A percentile compares a stretch with the other conserved stretches of the same genome.
phyloP scores from a whole-genome alignment of 2,797 vertebrate genomes.

The Parauchenoglanis punctatus region DNA sequence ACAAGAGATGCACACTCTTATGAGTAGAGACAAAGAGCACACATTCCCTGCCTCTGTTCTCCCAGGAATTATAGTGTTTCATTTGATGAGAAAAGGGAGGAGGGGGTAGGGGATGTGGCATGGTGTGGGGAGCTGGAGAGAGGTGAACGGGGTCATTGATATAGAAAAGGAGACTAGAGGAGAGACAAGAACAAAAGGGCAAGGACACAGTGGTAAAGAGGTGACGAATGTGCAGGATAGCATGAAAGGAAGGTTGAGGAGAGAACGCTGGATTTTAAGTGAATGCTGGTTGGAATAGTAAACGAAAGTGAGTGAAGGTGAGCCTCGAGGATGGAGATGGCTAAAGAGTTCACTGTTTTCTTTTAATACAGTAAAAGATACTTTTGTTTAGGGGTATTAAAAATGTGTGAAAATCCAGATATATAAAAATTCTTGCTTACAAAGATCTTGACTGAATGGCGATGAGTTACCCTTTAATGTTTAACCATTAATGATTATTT shows the following conservation, averaged over 20 bases:
- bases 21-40: constrained; percentile 56
- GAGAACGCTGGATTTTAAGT: constrained; percentile 34
- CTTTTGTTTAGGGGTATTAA: not conserved
- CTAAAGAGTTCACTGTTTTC: not conserved
- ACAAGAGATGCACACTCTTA: constrained; percentile 48
- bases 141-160: constrained; percentile 28
- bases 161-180: constrained; percentile 33
- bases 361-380: not conserved
- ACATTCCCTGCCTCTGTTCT: constrained; percentile 46
- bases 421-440: not conserved
- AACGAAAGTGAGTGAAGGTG: constrained; percentile 36
- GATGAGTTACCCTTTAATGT: not conserved
- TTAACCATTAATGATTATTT: not conserved
- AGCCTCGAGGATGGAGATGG: constrained; percentile 14
- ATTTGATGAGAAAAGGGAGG: constrained; percentile 44
- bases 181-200: constrained; percentile 46
- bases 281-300: constrained; percentile 32
- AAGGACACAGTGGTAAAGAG: constrained; percentile 34
- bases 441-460: not conserved
- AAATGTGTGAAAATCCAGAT: not conserved
- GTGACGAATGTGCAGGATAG: constrained; percentile 41
- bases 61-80: constrained; percentile 48
- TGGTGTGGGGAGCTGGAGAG: constrained; percentile 12
- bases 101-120: not conserved
- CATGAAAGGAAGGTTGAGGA: constrained; percentile 36